These are phyloP conservation scores for Ictalurus punctatus DNA, from an alignment of 2,113 vertebrate genomes.

Conservation along the genomic window DNA sequence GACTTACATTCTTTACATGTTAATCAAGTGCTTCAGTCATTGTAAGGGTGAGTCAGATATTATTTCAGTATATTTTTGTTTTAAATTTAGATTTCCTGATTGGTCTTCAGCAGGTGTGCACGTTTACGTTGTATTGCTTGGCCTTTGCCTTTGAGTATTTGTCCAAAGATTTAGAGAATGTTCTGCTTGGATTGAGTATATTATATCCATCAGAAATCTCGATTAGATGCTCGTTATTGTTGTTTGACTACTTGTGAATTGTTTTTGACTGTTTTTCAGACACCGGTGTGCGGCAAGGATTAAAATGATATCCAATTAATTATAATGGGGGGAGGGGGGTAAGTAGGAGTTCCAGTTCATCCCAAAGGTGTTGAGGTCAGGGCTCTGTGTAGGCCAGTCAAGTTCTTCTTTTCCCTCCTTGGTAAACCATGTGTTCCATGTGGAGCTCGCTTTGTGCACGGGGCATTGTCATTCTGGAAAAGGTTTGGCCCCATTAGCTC, in stretches of 20 bases:
- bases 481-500: too few species aligned
- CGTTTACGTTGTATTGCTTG: background rate
- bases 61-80: background rate
- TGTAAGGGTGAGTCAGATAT: conserved; percentile 6
- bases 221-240: background rate
- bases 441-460: too few species aligned
- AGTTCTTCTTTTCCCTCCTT: too few species aligned
- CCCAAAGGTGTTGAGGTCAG: too few species aligned
- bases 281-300: background rate
- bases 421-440: too few species aligned
- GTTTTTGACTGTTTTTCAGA: background rate
- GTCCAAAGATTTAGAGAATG: background rate
- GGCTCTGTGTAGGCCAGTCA: too few species aligned
- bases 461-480: too few species aligned
- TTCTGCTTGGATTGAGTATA: background rate
- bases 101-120: background rate
- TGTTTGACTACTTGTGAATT: background rate
- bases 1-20: conserved; percentile 10
- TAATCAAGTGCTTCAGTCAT: conserved; percentile 9
- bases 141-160: background rate
- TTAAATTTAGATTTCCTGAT: background rate
- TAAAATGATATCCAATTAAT: background rate
- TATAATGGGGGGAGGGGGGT: too few species aligned
- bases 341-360: too few species aligned
- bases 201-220: background rate